A percentile compares a stretch with the other conserved stretches of the same genome.
Conservation (phyloP, 1,140 invertebrate species). For the Orchestia grillus region DNA sequence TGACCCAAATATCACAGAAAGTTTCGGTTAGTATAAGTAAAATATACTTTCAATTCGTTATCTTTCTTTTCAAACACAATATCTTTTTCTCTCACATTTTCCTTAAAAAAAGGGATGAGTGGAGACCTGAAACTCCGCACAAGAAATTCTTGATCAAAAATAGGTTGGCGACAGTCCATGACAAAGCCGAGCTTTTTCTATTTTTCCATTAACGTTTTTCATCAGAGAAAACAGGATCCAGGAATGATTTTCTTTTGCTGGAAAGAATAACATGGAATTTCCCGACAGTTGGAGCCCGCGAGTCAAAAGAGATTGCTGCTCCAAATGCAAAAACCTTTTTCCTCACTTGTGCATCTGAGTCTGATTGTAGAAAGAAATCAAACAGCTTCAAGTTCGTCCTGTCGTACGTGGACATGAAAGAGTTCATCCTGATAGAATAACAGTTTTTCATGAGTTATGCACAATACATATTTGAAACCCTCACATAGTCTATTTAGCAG, state of each 20-base stretch:
- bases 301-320: neutral
- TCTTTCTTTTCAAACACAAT: neutral
- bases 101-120: neutral
- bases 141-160: neutral
- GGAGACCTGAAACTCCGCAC: neutral
- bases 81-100: neutral
- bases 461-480: neutral
- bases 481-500: neutral
- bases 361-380: neutral
- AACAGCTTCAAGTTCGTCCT: neutral
- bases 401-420: neutral
- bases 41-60: neutral
- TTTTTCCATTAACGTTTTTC: constrained; percentile 2
- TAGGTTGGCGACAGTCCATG: neutral
- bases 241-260: neutral
- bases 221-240: neutral
- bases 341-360: neutral
- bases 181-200: neutral
- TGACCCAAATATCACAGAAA: too few species aligned
- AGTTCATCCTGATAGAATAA: neutral
- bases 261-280: neutral
- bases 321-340: neutral
- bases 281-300: neutral
- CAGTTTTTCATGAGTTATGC: neutral
- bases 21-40: neutral